Evolutionary conservation across 2,888 invertebrate species (phyloP).

Genomic region (Bedellia somnulentella): DNA sequence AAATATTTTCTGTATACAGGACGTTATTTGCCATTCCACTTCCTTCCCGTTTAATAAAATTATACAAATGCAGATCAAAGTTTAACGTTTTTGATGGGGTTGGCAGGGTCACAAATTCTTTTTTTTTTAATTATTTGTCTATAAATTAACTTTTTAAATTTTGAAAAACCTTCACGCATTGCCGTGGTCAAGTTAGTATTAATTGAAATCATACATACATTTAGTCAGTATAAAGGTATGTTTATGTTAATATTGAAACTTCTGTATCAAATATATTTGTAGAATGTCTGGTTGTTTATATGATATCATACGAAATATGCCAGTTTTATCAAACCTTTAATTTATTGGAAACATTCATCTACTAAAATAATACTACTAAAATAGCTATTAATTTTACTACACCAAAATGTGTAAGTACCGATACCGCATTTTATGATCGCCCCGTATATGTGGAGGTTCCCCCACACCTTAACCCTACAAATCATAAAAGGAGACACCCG

Average conservation of each 20-base stretch:
- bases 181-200: no score
- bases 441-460: constrained; percentile 13
- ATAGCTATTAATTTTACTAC: background rate
- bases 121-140: background rate
- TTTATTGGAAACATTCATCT: no score
- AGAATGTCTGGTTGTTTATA: background rate
- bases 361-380: background rate
- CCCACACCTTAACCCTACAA: constrained; percentile 8
- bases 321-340: background rate
- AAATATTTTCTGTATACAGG: constrained; percentile 10
- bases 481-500: constrained; percentile 5
- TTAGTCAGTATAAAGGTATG: no score
- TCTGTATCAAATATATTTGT: background rate
- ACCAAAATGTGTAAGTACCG: background rate
- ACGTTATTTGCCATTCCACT: no score
- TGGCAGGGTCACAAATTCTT: background rate
- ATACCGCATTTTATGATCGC: constrained; percentile 9
- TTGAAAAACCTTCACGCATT: background rate
- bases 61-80: background rate
- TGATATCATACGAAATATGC: background rate
- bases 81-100: background rate
- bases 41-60: no score
- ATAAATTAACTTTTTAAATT: background rate
- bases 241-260: no score
- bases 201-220: no score